Base-by-base conservation (phyloP, 2,113 vertebrate species). In the Pampusana beccarii region DNA sequence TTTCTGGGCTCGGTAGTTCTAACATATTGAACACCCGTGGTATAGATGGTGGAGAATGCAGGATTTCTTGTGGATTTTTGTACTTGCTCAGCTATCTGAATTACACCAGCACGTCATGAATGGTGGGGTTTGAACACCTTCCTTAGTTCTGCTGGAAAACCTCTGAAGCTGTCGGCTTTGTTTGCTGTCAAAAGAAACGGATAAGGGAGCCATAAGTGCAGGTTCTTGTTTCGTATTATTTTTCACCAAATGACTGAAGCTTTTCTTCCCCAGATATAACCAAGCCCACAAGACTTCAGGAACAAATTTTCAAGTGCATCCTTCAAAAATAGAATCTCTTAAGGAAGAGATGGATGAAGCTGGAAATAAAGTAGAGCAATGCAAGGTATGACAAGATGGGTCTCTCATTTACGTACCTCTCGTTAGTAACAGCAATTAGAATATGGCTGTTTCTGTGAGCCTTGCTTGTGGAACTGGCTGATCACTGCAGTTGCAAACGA, bases 291-390 rank as follows among this genome's bases (percentile, higher is more conserved):
- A 99, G 97, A 99, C 99, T 73, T 99, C 99, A 96, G 99, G 98
- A 98, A 98, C 99, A 84, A 99, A 99, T 96, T 99, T 99, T 95
- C 99, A 99, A 96, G 98, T 99, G 84, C 99, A 99, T 97, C 99
- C 99, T 42, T 99, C 99, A 33, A 99, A 99, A 97, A 98, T 99
- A 94, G 99, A 99, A 86, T 98, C 99, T 31, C 98, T 99, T 21
- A 99, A 99, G 92, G 99, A 99, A 94, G 99, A 99, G 96, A 98
- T 99, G 98, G 99, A 99, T 77, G 99, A 99, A 97, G 99, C 99
- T 95, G 99, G 98, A 94, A 99, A 99, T 95, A 99, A 99, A 99
- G 99, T 99, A 70, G 99, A 99, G 75, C 98, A 99, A 64, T 99
- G 99, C 98, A 99, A 99, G 99, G 99, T 99, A 97, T 53, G 80